Evolutionary conservation across 2,888 invertebrate genomes (phyloP).

Genomic region (Dasysyrphus albostriatus): DNA sequence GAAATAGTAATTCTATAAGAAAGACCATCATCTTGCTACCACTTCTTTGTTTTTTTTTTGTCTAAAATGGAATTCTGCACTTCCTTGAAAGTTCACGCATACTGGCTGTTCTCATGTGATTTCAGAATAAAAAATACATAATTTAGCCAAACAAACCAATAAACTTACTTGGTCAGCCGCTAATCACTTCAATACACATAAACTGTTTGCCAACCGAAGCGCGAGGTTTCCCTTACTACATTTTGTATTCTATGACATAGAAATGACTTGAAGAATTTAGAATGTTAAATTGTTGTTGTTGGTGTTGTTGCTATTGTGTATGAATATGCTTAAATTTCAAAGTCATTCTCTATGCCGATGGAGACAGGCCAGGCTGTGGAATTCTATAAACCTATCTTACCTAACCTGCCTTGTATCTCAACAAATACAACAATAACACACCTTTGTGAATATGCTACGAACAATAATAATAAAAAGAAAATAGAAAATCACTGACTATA

Average conservation of each 20-base stretch:
- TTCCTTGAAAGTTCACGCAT: constrained; percentile 14
- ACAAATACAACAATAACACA: constrained; percentile 21
- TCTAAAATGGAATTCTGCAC: not conserved
- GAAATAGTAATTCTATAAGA: not conserved
- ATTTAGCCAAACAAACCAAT: constrained; percentile 13
- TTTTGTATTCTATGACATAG: constrained; percentile 15
- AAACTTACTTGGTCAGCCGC: constrained; percentile 31
- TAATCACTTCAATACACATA: constrained; percentile 46
- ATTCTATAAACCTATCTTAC: constrained; percentile 45
- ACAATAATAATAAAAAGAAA: constrained; percentile 25
- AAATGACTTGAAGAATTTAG: constrained; percentile 31
- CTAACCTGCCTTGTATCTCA: constrained; percentile 33
- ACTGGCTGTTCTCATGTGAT: not conserved
- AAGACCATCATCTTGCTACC: not conserved
- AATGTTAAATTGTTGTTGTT: constrained; percentile 25
- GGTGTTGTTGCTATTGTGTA: not conserved
- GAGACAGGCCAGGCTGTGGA: constrained; percentile 14
- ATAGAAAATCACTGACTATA: constrained; percentile 33
- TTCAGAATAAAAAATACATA: not conserved
- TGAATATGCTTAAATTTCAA: constrained; percentile 64
- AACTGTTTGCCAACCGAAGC: constrained; percentile 7
- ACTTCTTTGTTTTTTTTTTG: not conserved
- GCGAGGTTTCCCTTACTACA: constrained; percentile 4
- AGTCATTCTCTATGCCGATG: constrained; percentile 43
- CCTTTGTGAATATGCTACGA: constrained; percentile 33